These are phyloP conservation scores for Corynorhinus townsendii DNA, from an alignment of 2,113 vertebrate genomes.

Conservation along the genomic window DNA sequence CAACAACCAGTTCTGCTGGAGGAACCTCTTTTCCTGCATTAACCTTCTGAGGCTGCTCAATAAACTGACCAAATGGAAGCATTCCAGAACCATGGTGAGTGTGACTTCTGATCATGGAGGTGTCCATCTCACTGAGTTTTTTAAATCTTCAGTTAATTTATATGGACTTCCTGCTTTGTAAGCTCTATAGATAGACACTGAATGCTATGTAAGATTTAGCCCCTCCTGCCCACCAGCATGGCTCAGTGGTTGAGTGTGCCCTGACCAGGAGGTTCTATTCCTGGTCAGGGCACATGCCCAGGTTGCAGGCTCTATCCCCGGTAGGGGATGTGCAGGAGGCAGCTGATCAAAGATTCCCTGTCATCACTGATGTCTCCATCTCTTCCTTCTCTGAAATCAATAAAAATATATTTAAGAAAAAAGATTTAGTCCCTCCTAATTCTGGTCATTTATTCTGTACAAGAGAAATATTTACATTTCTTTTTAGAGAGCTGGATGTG, in stretches of 20 bases:
- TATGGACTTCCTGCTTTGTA: background rate
- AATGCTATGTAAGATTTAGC: background rate
- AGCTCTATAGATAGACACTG: background rate
- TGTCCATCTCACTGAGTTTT: background rate
- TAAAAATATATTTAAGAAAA: no score
- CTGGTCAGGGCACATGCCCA: no score
- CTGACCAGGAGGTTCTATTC: no score
- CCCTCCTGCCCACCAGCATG: background rate
- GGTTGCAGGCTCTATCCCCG: no score
- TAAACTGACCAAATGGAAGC: conserved; percentile 99
- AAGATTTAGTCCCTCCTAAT: background rate
- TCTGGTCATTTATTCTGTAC: background rate
- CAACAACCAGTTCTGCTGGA: conserved; percentile 96
- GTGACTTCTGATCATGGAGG: background rate
- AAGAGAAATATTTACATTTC: background rate
- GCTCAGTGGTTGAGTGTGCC: no score
- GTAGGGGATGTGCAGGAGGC: no score
- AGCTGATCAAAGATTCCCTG: no score
- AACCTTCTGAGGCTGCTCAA: conserved; percentile 95
- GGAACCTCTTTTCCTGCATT: conserved; percentile 97
- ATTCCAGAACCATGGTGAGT: conserved; percentile 97
- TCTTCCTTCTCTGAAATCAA: no score
- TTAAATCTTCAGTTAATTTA: background rate
- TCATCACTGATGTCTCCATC: no score
- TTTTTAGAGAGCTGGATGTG: background rate